Evolutionary conservation across 1,140 invertebrate genomes (phyloP).

Genomic region (Trichonephila inaurata): DNA sequence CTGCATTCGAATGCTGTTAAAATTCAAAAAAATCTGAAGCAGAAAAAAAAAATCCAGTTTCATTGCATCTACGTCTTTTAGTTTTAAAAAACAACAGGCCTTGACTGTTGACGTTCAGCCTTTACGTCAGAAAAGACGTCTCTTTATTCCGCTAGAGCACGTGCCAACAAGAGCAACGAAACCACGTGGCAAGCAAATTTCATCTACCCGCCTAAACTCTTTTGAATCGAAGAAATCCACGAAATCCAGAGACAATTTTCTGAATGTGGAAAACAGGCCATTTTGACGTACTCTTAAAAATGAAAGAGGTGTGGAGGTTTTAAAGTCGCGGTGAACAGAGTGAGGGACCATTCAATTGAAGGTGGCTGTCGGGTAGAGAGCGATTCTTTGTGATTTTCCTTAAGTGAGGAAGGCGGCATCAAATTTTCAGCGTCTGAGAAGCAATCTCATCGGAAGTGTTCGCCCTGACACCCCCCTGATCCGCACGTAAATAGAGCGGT

Average conservation of each 20-base stretch:
- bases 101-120: not conserved
- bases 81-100: not conserved
- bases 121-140: not conserved
- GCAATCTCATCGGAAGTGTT: constrained; percentile 52
- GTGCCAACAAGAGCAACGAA: not conserved
- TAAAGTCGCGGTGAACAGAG: not conserved
- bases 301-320: not conserved
- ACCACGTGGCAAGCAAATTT: constrained; percentile 13
- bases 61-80: not conserved
- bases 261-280: not conserved
- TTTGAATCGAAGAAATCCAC: not conserved
- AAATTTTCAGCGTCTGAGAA: constrained; percentile 66
- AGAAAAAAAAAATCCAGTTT: not conserved
- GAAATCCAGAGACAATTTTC: not conserved
- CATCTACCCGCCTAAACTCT: not conserved
- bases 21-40: not conserved
- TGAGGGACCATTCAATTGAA: constrained; percentile 4
- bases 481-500: constrained; percentile 64
- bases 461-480: constrained; percentile 51
- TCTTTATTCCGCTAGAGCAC: not conserved
- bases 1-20: no score
- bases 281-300: not conserved
- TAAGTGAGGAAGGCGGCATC: constrained; percentile 59
- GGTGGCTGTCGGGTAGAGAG: not conserved
- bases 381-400: constrained; percentile 43